These are phyloP conservation scores for Lithobates pipiens DNA, from an alignment of 2,797 vertebrate species.

Conservation along the genomic window DNA sequence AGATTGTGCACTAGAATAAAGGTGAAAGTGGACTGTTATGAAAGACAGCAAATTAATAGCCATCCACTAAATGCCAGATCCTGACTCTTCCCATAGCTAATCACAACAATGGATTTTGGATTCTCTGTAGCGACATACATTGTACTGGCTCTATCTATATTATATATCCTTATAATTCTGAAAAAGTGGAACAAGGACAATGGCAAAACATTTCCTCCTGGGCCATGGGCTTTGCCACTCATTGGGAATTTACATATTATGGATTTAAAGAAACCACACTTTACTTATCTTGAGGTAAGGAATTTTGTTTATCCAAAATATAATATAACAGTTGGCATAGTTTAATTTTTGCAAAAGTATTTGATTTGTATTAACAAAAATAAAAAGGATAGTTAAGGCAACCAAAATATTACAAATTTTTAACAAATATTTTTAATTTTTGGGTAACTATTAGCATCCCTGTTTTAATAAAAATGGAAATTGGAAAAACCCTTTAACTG, in stretches of 20 bases:
- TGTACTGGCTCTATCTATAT: constrained; percentile 5
- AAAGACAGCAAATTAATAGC: background rate
- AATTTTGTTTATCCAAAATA: too few species aligned
- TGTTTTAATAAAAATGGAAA: too few species aligned
- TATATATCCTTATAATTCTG: constrained; percentile 16
- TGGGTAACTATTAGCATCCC: too few species aligned
- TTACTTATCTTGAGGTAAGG: constrained; percentile 69
- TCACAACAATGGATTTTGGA: constrained; percentile 7
- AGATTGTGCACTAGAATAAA: background rate
- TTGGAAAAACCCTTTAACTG: too few species aligned
- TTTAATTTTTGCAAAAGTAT: too few species aligned
- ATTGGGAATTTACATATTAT: constrained; percentile 71
- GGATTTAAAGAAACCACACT: constrained; percentile 69
- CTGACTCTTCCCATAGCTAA: background rate
- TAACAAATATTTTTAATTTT: too few species aligned
- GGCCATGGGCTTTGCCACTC: constrained; percentile 67
- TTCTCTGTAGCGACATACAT: background rate
- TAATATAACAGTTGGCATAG: too few species aligned
- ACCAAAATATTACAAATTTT: too few species aligned
- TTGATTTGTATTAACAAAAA: too few species aligned
- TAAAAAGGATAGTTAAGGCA: too few species aligned
- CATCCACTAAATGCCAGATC: background rate
- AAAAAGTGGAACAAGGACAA: background rate
- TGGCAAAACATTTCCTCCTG: constrained; percentile 65
- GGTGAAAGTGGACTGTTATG: background rate